phyloP scores from a whole-genome alignment of 2,888 invertebrate genomes.

The Temnothorax rugatulus region DNA sequence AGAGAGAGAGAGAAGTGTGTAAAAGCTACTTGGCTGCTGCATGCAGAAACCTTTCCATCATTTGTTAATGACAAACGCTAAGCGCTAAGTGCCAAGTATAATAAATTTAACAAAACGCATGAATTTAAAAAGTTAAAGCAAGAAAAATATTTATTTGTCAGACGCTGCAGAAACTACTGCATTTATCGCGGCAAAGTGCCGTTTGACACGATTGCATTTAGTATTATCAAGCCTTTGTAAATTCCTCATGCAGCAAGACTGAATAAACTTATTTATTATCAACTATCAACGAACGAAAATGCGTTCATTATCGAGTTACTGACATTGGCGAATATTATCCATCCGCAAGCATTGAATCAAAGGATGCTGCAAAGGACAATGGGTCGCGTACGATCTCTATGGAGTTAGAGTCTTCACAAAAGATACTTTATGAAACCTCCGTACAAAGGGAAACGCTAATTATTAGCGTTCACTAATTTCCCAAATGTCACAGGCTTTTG shows the following conservation, averaged over 20 bases:
- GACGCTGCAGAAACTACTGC: background rate
- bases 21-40: background rate
- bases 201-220: background rate
- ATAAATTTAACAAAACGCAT: background rate
- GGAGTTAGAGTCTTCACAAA: conserved; percentile 50
- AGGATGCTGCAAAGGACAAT: conserved; percentile 67
- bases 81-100: background rate
- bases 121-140: conserved; percentile 2
- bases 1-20: background rate
- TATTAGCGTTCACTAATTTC: conserved; percentile 74
- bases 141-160: background rate
- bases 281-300: conserved; percentile 34
- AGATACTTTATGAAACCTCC: conserved; percentile 68
- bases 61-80: conserved; percentile 12
- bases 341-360: conserved; percentile 62
- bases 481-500: conserved; percentile 65
- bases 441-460: conserved; percentile 74
- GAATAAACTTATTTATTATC: conserved; percentile 45
- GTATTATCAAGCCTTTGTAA: conserved; percentile 7
- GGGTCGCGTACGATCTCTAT: conserved; percentile 60
- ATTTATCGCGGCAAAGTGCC: background rate
- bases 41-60: background rate
- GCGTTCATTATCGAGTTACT: conserved; percentile 20
- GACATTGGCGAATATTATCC: conserved; percentile 37
- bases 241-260: background rate